phyloP scores from a whole-genome alignment of 2,797 vertebrate genomes.

The Pyrocephalus nanus region DNA sequence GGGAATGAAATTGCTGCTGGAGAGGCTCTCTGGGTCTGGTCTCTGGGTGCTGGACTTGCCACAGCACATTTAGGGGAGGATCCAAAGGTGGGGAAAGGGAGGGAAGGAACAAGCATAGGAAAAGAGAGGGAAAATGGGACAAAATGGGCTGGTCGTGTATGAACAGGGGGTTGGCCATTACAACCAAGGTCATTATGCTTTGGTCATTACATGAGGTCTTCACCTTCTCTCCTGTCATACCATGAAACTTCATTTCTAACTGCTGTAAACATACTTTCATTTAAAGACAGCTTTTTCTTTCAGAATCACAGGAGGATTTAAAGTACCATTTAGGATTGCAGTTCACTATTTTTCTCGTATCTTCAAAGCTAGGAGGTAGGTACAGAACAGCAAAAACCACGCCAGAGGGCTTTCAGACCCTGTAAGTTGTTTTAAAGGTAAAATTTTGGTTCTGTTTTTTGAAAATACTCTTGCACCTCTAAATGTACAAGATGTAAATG shows the following conservation, averaged over 20 bases:
- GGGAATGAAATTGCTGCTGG: not conserved
- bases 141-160: not conserved
- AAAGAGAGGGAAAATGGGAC: not conserved
- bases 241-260: not conserved
- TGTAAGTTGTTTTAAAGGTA: slow-evolving; percentile 12
- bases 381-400: slow-evolving; percentile 89
- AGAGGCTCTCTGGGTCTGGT: not conserved
- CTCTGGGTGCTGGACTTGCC: not conserved
- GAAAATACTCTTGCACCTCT: not conserved
- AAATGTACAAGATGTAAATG: not conserved
- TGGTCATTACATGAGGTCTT: not conserved
- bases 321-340: not conserved
- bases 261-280: not conserved
- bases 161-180: not conserved
- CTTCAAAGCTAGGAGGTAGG: slow-evolving; percentile 72
- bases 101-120: not conserved
- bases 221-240: not conserved
- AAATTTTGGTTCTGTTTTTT: not conserved
- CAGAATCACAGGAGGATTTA: not conserved
- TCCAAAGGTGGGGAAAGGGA: not conserved
- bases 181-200: not conserved
- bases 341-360: not conserved
- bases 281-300: not conserved
- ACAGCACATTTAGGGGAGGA: not conserved
- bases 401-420: slow-evolving; percentile 90